phyloP scores from a whole-genome alignment of 2,113 vertebrate genomes.

The Parotia lawesii region DNA sequence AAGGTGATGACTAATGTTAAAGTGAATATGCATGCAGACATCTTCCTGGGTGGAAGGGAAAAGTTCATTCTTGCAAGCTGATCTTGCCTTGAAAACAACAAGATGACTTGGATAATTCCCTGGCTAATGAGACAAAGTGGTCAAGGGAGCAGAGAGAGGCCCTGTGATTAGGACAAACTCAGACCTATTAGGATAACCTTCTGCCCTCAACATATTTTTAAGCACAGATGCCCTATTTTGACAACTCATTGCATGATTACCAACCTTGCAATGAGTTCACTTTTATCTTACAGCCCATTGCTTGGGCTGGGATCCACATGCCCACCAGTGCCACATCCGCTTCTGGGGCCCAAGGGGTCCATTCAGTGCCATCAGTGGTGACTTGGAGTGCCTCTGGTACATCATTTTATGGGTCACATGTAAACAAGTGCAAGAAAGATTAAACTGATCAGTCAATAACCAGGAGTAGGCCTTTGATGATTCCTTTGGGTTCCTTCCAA shows the following conservation, averaged over 20 bases:
- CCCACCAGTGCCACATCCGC: neutral
- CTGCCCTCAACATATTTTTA: neutral
- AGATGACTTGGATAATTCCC: neutral
- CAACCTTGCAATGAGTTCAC: neutral
- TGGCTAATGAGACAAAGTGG: neutral
- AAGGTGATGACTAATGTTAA: neutral
- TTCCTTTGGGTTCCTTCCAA: neutral
- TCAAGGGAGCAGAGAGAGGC: neutral
- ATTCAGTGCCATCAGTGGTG: neutral
- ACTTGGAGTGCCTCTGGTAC: neutral
- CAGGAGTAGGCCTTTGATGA: neutral
- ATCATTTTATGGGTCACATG: neutral
- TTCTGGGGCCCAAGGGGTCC: neutral
- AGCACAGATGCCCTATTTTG: neutral
- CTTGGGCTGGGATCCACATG: neutral
- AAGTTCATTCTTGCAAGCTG: neutral
- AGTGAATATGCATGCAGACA: neutral
- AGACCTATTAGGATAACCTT: neutral
- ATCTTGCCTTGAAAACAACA: neutral
- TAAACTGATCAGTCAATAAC: neutral
- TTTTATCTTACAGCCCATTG: neutral
- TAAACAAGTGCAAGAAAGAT: neutral
- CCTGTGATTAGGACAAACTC: neutral
- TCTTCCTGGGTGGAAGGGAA: neutral
- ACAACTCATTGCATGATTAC: neutral